phyloP scores from a whole-genome alignment of 2,888 invertebrate species.

The Resseliella maxima region DNA sequence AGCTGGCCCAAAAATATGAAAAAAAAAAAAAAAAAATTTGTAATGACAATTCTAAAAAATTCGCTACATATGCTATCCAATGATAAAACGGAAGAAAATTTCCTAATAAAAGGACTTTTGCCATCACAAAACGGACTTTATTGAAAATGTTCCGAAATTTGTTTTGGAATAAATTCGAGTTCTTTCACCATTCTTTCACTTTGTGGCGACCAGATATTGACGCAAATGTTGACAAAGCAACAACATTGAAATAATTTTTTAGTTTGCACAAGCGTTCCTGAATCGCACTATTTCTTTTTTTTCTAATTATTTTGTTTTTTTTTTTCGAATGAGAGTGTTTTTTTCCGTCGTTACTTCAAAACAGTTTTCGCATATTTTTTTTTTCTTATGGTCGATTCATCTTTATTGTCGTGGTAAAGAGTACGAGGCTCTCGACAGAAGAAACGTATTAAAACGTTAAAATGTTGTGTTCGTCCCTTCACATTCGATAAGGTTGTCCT shows the following conservation, averaged over 20 bases:
- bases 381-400: neutral
- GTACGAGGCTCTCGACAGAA: neutral
- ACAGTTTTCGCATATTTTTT: neutral
- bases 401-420: neutral
- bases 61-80: too few species aligned
- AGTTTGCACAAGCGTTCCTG: neutral
- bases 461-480: neutral
- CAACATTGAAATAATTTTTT: neutral
- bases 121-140: too few species aligned
- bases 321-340: conserved; percentile 37
- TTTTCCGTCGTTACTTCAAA: neutral
- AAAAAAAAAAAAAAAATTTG: too few species aligned
- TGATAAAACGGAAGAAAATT: too few species aligned
- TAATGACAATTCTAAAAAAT: too few species aligned
- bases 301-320: conserved; percentile 1
- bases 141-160: too few species aligned
- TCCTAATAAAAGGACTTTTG: too few species aligned
- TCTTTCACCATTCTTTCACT: neutral
- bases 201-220: neutral
- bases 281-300: too few species aligned
- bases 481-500: neutral
- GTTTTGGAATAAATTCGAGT: neutral
- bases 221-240: neutral
- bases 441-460: conserved; percentile 49
- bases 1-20: too few species aligned